Percentiles rank a stretch among this genome's conserved stretches.
Evolutionary conservation across 2,888 invertebrate genomes (phyloP).

Genomic region (Perdita meconis): DNA sequence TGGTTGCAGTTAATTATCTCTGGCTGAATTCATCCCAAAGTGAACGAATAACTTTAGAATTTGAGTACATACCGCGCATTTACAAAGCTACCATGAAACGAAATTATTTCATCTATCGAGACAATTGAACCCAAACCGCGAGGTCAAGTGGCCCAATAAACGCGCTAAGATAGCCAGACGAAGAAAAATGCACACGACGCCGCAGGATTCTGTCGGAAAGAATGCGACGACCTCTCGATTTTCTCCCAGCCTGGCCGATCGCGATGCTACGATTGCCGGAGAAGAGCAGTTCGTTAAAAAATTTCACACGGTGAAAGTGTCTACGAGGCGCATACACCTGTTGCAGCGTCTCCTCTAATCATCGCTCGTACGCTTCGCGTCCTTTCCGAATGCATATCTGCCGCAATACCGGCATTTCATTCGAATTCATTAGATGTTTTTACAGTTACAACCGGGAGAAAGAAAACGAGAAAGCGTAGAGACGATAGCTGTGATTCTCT

Average conservation of each 20-base stretch:
- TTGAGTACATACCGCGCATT: background rate
- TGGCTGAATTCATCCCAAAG: no score
- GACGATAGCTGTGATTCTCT: no score
- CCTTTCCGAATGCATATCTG: slow-evolving; percentile 23
- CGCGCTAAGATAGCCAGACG: background rate
- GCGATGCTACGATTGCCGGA: slow-evolving; percentile 17
- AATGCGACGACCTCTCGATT: background rate
- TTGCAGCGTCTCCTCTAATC: slow-evolving; percentile 9
- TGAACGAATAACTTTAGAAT: background rate
- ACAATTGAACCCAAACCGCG: slow-evolving; percentile 14
- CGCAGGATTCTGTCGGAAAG: background rate
- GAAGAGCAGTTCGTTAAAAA: slow-evolving; percentile 36
- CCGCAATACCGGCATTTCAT: slow-evolving; percentile 1
- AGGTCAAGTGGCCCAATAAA: slow-evolving; percentile 21
- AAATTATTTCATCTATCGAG: background rate
- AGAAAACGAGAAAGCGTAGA: slow-evolving; percentile 56
- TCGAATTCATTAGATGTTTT: slow-evolving; percentile 30
- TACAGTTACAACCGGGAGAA: slow-evolving; percentile 36
- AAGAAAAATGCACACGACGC: background rate
- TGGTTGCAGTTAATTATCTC: no score
- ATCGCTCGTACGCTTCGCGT: slow-evolving; percentile 7
- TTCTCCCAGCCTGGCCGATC: background rate
- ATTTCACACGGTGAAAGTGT: slow-evolving; percentile 61
- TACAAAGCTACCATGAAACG: background rate
- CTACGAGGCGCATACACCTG: slow-evolving; percentile 31